Evolutionary conservation across 2,797 vertebrate species (phyloP).

Genomic region (Falco rusticolus): DNA sequence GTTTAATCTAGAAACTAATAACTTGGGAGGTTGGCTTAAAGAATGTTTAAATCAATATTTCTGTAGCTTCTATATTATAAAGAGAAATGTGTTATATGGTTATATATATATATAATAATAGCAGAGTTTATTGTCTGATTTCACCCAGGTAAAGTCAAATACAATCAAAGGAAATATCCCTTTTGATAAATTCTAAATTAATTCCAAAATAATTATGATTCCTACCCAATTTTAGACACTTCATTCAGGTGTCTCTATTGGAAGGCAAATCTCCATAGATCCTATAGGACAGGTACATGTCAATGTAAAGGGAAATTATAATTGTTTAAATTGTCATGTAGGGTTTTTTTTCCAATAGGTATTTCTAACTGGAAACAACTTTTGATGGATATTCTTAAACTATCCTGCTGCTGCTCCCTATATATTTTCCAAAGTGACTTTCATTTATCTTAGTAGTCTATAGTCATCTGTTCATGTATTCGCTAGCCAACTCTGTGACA

Average conservation of each 20-base stretch:
- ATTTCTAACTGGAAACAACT: background rate
- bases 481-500: background rate
- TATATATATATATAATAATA: background rate
- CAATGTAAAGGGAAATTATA: background rate
- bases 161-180: background rate
- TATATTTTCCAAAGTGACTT: background rate
- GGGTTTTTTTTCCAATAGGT: background rate
- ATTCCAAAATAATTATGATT: background rate
- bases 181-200: background rate
- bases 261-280: background rate
- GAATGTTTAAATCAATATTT: background rate
- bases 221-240: background rate
- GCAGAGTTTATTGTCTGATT: background rate
- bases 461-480: background rate
- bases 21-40: background rate
- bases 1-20: background rate
- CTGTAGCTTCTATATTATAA: background rate
- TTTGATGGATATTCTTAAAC: background rate
- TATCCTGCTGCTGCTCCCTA: background rate
- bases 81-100: background rate
- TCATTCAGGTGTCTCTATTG: background rate
- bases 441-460: background rate
- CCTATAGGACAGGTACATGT: background rate
- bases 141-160: background rate
- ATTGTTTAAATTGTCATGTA: background rate